Evolutionary conservation across 2,888 invertebrate species (phyloP).

Genomic region (Drosophila recens): DNA sequence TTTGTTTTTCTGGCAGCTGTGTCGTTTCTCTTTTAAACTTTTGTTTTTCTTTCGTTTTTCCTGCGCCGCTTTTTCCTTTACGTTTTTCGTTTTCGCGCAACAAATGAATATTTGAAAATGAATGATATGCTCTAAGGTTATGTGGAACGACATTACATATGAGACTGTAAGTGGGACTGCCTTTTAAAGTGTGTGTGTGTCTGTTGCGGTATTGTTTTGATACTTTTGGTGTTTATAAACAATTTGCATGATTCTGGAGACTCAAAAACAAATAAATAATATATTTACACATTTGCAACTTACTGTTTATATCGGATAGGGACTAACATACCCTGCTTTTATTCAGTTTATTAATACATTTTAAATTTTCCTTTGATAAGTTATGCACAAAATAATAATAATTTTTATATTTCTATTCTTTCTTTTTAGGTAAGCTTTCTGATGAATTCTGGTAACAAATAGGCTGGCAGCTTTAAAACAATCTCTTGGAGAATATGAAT

Average conservation of each 20-base stretch:
- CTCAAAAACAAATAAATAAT: not conserved
- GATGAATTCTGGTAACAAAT: not conserved
- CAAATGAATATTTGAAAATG: slow-evolving; percentile 49
- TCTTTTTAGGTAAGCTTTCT: slow-evolving; percentile 45
- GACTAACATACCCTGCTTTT: not conserved
- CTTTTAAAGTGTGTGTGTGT: slow-evolving; percentile 1
- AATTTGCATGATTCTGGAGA: slow-evolving; percentile 33
- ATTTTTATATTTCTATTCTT: not conserved
- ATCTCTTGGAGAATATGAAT: not conserved
- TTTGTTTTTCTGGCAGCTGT: slow-evolving; percentile 33
- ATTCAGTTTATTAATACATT: not conserved
- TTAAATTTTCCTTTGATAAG: not conserved
- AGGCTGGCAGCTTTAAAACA: not conserved
- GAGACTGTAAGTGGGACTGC: slow-evolving; percentile 4
- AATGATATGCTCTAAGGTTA: slow-evolving; percentile 30
- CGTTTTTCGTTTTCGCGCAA: slow-evolving; percentile 19
- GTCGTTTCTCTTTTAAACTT: slow-evolving; percentile 31
- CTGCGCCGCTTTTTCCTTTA: slow-evolving; percentile 18
- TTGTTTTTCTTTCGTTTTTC: slow-evolving; percentile 16
- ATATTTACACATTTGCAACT: not conserved
- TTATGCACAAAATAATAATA: not conserved
- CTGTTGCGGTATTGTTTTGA: slow-evolving; percentile 18
- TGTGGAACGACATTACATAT: slow-evolving; percentile 21
- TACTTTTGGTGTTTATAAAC: slow-evolving; percentile 37
- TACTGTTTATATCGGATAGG: not conserved